These are phyloP conservation scores for Azorinus chamasolen DNA, from an alignment of 2,888 invertebrate genomes.

Conservation along the genomic window DNA sequence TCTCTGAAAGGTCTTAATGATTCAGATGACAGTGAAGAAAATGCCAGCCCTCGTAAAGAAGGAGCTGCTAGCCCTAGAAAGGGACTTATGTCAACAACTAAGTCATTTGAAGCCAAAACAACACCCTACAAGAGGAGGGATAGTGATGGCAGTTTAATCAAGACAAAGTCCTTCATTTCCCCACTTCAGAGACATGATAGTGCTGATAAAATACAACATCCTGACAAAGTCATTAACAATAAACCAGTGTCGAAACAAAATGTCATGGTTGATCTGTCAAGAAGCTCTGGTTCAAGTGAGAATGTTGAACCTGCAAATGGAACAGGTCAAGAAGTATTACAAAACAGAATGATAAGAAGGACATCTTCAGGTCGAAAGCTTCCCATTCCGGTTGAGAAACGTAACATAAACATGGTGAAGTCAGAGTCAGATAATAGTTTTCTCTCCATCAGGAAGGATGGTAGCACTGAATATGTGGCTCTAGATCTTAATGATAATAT, in stretches of 20 bases:
- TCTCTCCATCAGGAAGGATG: conserved; percentile 53
- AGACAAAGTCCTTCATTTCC: conserved; percentile 4
- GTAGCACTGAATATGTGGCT: conserved; percentile 57
- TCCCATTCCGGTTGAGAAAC: conserved; percentile 42
- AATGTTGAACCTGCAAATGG: conserved; percentile 9
- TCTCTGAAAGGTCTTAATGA: conserved; percentile 55
- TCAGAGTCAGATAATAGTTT: conserved; percentile 52
- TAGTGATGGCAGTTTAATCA: conserved; percentile 44
- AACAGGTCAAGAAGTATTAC: neutral
- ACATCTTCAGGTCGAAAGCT: conserved; percentile 64
- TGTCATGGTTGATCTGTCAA: conserved; percentile 5
- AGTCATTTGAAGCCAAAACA: conserved; percentile 54
- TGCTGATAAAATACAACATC: conserved; percentile 17
- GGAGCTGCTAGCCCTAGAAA: conserved; percentile 46
- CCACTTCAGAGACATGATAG: neutral
- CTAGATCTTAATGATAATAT: conserved; percentile 39
- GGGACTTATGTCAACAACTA: conserved; percentile 34
- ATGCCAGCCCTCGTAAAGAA: conserved; percentile 25
- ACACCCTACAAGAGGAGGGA: conserved; percentile 33
- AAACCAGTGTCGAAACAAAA: conserved; percentile 15
- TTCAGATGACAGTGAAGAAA: conserved; percentile 37
- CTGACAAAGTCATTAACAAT: neutral
- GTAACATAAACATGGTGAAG: conserved; percentile 19
- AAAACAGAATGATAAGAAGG: conserved; percentile 28
- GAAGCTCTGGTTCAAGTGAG: conserved; percentile 47